Evolutionary conservation across 2,797 vertebrate genomes (phyloP), one percentile per base, ranked within the genome.

Genomic region (Phyllotis vaccarum): DNA sequence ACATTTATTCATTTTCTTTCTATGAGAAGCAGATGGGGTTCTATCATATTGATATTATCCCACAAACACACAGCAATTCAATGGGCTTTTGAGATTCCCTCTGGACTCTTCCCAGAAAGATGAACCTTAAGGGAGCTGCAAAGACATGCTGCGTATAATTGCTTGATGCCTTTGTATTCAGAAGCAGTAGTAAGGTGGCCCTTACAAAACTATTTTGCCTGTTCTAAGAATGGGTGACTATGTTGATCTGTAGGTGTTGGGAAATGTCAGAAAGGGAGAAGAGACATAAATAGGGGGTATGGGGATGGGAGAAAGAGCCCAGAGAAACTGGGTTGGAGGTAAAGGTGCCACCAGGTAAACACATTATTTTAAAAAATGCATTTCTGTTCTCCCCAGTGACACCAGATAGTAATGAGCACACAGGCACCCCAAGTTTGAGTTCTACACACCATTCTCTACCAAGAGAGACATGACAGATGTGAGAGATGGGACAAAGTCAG

Each of bases 191-290:
- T 54, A 5, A 16, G 43, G 19, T 43, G 58, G 24, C 40, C 37
- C 80, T 74, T 79, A 21, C 34, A 34, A 68, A 46, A 64, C 31
- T 19, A 21, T 58, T 76, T 49, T 24, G 11, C 21, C 1, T 75
- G 0, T 21, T 24, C 1, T 66, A 72, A 46, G 4, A 40, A 12
- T 7, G 2, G 40, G 37, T 24, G 46, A n/a, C 27, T 60, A 29
- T 22, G 2, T 13, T 34, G 19, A 5, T 9, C 17, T 11, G 0
- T 19, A 52, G 7, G 17, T 10, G 3, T 5, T 22, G 6, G 75
- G 54, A 87, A 49, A 46, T 40, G 29, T 2, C 24, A 54, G 64
- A 31, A 37, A 68, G 64, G 46, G 64, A 86, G 22, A 56, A 11
- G 66, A 40, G 83, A 72, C 3, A 19, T 37, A 6, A 72, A 54